Conservation (phyloP, 1,140 invertebrate species). For the Aphaenogaster floridana region DNA sequence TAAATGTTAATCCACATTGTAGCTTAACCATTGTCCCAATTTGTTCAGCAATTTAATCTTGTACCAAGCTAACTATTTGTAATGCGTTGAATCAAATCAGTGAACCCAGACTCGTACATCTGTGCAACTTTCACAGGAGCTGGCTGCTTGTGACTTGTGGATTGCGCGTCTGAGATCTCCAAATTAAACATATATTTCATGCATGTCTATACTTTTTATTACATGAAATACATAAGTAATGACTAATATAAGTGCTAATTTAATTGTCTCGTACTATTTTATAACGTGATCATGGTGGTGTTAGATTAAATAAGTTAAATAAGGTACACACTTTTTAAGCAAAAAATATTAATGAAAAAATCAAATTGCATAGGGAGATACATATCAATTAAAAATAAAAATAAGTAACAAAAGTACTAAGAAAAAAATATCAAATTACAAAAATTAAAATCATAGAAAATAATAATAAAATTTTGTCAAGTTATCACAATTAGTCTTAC, state of each 20-base stretch:
- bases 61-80: not conserved
- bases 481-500: not conserved
- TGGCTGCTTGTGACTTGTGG: too few species aligned
- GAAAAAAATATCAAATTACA: not conserved
- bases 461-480: not conserved
- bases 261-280: not conserved
- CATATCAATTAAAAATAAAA: constrained; percentile 8
- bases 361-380: not conserved
- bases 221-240: constrained; percentile 6
- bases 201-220: constrained; percentile 10
- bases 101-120: not conserved
- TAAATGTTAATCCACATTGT: not conserved
- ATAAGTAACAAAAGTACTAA: not conserved
- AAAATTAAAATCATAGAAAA: not conserved
- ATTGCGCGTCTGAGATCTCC: constrained; percentile 2
- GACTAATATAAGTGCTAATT: not conserved
- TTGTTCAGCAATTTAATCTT: constrained; percentile 73
- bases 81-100: constrained; percentile 2
- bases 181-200: constrained; percentile 16
- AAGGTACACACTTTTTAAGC: not conserved
- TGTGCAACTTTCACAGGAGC: not conserved
- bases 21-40: constrained; percentile 56
- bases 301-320: constrained; percentile 19
- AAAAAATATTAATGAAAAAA: not conserved
- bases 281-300: not conserved